Evolutionary conservation across 2,113 vertebrate genomes (phyloP).

Genomic region (Hemiscyllium ocellatum): DNA sequence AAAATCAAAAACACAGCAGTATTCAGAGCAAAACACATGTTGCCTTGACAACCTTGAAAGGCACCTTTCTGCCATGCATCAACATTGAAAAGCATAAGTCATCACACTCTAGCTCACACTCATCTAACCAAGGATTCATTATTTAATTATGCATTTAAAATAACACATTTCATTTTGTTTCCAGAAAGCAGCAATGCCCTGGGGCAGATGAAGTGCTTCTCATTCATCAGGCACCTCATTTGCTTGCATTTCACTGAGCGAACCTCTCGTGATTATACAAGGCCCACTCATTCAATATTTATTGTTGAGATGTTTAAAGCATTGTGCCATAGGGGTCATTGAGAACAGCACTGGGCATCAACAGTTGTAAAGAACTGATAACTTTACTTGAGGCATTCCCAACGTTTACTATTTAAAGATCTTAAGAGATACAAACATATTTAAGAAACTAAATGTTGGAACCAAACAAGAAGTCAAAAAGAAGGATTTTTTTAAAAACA

Average conservation of each 20-base stretch:
- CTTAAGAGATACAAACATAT: not conserved
- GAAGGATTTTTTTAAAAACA: not conserved
- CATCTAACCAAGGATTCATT: conserved; percentile 11
- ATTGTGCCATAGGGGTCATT: not conserved
- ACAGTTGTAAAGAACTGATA: not conserved
- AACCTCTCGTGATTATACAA: not conserved
- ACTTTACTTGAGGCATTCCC: not conserved
- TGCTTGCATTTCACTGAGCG: not conserved
- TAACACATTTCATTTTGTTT: not conserved
- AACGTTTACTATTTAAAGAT: not conserved
- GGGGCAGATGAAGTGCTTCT: not conserved
- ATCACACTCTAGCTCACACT: not conserved
- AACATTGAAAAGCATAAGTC: not conserved
- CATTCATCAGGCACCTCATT: not conserved
- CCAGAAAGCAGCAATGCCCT: not conserved
- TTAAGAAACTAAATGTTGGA: not conserved
- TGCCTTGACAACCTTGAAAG: conserved; percentile 38
- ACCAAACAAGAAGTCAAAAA: not conserved
- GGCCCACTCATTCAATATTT: not conserved
- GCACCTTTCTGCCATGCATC: not conserved
- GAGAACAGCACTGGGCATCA: not conserved
- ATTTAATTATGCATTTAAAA: conserved; percentile 8
- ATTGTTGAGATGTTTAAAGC: not conserved
- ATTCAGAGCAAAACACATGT: conserved; percentile 19
- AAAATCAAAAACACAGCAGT: conserved; percentile 10